phyloP scores from a whole-genome alignment of 2,797 vertebrate species.

The Hirundo rustica region DNA sequence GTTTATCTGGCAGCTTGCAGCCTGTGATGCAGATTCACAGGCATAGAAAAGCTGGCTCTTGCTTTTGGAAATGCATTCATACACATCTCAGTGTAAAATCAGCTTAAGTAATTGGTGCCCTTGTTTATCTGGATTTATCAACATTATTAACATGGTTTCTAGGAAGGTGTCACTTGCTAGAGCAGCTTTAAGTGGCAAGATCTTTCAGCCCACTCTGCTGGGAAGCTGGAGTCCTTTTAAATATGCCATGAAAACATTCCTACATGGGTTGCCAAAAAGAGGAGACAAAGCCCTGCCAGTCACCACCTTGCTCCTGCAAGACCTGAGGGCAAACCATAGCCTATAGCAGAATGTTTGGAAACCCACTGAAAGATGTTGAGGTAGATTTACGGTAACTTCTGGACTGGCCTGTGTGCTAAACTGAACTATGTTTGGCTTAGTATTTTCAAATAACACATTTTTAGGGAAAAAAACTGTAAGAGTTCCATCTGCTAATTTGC shows the following conservation, averaged over 20 bases:
- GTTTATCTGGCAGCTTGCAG: neutral
- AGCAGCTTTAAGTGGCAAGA: neutral
- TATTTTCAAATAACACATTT: neutral
- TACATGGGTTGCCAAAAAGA: neutral
- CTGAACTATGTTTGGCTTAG: neutral
- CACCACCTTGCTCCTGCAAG: neutral
- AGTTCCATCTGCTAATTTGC: neutral
- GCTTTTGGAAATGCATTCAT: neutral
- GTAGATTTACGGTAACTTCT: neutral
- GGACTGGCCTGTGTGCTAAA: neutral
- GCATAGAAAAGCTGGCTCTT: neutral
- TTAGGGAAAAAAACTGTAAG: neutral
- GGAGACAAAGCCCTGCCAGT: neutral
- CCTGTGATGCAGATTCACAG: neutral
- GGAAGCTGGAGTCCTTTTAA: neutral
- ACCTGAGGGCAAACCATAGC: neutral
- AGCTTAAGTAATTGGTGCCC: neutral
- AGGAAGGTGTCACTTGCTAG: constrained; percentile 18
- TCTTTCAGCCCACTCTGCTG: neutral
- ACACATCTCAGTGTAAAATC: neutral
- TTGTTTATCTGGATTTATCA: constrained; percentile 24
- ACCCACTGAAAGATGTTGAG: neutral
- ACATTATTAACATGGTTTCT: constrained; percentile 2
- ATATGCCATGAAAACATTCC: neutral
- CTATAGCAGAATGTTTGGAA: neutral